Evolutionary conservation across 2,797 vertebrate species (phyloP).

Genomic region (Danio tinwini): DNA sequence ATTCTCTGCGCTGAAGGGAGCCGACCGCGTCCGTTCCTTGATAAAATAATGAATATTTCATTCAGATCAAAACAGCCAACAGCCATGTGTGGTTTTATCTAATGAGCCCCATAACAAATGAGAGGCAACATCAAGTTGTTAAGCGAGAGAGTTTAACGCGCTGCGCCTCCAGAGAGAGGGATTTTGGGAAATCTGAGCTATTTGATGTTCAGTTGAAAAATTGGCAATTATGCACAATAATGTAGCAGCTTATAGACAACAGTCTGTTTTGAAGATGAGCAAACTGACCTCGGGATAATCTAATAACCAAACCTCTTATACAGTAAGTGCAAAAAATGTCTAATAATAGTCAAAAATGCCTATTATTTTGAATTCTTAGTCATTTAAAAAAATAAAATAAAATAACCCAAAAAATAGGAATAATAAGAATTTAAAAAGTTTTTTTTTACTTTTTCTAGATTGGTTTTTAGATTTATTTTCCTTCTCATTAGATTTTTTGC

Average conservation of each 20-base stretch:
- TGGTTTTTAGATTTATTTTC: no score
- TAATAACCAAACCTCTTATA: neutral
- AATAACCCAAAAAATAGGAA: no score
- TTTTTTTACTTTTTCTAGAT: no score
- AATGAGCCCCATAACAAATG: constrained; percentile 23
- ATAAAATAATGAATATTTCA: constrained; percentile 28
- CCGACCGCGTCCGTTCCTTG: neutral
- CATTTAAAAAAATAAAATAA: no score
- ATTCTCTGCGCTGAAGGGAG: constrained; percentile 17
- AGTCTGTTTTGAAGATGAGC: neutral
- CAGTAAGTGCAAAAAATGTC: neutral
- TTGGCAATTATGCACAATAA: neutral
- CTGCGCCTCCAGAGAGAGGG: neutral
- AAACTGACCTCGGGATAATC: neutral
- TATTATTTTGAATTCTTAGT: no score
- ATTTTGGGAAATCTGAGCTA: neutral
- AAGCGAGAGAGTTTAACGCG: neutral
- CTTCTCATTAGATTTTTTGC: no score
- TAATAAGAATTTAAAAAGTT: no score
- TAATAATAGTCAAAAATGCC: no score
- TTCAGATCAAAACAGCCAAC: neutral
- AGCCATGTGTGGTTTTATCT: constrained; percentile 33
- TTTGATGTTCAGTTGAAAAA: neutral
- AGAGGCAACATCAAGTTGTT: neutral
- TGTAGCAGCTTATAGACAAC: neutral